Conservation (phyloP, 2,888 invertebrate species). For the Drosophila longiperda region DNA sequence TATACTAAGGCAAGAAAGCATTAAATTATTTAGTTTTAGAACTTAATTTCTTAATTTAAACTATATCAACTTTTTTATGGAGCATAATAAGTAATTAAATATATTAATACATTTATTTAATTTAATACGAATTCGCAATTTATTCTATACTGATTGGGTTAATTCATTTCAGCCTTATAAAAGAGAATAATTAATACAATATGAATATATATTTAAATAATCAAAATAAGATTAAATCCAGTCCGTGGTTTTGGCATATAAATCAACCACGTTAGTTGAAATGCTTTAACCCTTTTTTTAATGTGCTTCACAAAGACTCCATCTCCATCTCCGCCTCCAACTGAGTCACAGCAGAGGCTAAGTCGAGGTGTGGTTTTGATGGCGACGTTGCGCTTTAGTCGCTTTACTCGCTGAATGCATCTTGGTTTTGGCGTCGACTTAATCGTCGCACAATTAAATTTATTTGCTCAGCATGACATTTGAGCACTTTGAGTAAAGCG, state of each 20-base stretch:
- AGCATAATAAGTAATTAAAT: background rate
- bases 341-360: constrained; percentile 28
- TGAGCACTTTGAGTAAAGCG: constrained; percentile 33
- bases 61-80: no score
- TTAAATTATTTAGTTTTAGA: no score
- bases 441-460: constrained; percentile 70
- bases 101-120: background rate
- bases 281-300: constrained; percentile 23
- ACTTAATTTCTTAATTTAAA: no score
- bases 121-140: background rate
- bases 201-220: no score
- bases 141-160: background rate
- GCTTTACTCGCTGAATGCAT: constrained; percentile 55
- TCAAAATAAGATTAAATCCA: background rate
- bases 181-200: no score
- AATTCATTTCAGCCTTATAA: background rate
- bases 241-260: background rate
- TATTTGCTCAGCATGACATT: constrained; percentile 67
- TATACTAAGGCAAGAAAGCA: background rate
- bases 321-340: constrained; percentile 7
- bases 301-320: constrained; percentile 4
- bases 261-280: background rate
- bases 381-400: constrained; percentile 49
- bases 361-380: constrained; percentile 53
- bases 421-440: constrained; percentile 44